A percentile compares a stretch with the other conserved stretches of the same genome.
These are phyloP conservation scores for Varanus salvator DNA, from an alignment of 2,113 vertebrate species.

Conservation along the genomic window DNA sequence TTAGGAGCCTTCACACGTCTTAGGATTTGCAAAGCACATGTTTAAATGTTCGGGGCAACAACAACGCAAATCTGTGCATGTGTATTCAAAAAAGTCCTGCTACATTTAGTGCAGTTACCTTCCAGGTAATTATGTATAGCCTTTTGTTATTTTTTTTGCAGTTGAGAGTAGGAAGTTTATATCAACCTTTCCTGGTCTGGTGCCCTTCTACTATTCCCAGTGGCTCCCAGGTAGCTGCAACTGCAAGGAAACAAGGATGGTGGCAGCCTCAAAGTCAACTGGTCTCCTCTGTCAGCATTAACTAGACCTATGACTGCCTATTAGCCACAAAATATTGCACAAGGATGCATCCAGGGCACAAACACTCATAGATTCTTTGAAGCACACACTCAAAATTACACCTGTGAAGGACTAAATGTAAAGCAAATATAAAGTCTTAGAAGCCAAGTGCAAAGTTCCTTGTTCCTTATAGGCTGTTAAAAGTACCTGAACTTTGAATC, in stretches of 20 bases:
- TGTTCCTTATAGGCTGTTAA: neutral
- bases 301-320: neutral
- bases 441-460: neutral
- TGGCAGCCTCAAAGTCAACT: neutral
- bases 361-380: neutral
- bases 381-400: neutral
- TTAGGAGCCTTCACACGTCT: neutral
- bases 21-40: neutral
- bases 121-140: neutral
- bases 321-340: rapidly evolving
- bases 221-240: neutral
- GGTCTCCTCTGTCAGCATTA: neutral
- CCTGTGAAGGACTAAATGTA: neutral
- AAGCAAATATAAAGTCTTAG: neutral
- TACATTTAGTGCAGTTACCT: neutral
- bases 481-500: neutral
- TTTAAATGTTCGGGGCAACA: neutral
- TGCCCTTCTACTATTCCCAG: too few relatives aligned
- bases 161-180: neutral
- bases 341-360: neutral
- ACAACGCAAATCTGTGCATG: neutral
- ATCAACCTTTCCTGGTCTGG: too few relatives aligned
- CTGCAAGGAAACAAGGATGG: neutral
- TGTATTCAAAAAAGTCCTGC: neutral
- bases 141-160: neutral